Conservation (phyloP, 2,888 invertebrate genomes). For the Torymus aiolomorphi region DNA sequence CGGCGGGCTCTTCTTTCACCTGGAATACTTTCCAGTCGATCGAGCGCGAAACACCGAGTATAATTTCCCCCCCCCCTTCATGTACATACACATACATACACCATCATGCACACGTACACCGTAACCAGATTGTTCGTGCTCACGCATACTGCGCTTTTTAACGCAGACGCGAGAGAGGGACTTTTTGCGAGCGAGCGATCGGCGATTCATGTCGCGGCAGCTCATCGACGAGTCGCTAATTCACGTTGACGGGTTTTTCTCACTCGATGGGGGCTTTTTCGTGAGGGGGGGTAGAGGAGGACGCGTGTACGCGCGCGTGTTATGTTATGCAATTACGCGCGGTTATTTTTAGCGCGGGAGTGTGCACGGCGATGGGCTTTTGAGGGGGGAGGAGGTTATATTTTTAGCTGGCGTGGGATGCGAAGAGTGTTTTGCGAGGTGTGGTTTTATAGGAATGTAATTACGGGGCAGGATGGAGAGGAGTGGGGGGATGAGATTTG, state of each 20-base stretch:
- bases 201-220: background rate
- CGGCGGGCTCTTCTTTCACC: slow-evolving; percentile 51
- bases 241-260: background rate
- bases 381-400: too few relatives aligned
- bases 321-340: background rate
- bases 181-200: background rate
- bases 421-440: too few relatives aligned
- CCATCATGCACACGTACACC: background rate
- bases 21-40: slow-evolving; percentile 53
- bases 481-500: too few relatives aligned
- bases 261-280: background rate
- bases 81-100: too few relatives aligned
- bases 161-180: too few relatives aligned
- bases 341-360: background rate
- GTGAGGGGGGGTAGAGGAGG: background rate
- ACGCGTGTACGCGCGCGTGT: background rate
- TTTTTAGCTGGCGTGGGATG: too few relatives aligned
- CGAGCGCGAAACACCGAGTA: slow-evolving; percentile 50
- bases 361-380: too few relatives aligned
- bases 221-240: background rate
- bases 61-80: slow-evolving; percentile 21
- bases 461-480: too few relatives aligned
- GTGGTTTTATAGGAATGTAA: too few relatives aligned
- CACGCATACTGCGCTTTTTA: too few relatives aligned
- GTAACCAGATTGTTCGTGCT: slow-evolving; percentile 39